A percentile compares a stretch with the other conserved stretches of the same genome.
phyloP scores from a whole-genome alignment of 1,140 invertebrate species.

The Ladona fulva region DNA sequence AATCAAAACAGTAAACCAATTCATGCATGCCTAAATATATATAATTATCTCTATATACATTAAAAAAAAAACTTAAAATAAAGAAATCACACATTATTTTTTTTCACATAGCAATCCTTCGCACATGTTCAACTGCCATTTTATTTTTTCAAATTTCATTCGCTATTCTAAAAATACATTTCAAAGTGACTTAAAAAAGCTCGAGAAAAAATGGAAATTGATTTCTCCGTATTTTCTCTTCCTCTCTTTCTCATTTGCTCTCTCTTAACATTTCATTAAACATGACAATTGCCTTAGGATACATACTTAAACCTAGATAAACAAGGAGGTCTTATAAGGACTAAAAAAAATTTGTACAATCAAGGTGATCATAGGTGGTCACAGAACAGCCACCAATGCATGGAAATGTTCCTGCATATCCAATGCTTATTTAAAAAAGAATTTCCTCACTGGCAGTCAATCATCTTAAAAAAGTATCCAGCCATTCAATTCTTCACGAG shows the following conservation, averaged over 20 bases:
- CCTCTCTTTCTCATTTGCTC: no score
- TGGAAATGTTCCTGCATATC: conserved; percentile 5
- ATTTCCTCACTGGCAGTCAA: background rate
- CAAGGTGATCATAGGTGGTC: conserved; percentile 3
- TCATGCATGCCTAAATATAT: background rate
- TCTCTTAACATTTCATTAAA: background rate
- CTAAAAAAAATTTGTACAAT: background rate
- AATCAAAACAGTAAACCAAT: background rate
- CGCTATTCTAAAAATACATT: background rate
- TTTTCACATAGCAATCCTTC: background rate
- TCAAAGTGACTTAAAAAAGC: background rate
- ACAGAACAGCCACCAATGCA: background rate
- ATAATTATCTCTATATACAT: background rate
- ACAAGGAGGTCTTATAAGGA: background rate
- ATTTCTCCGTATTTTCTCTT: background rate
- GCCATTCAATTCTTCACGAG: background rate
- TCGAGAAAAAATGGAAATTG: background rate
- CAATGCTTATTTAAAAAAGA: background rate
- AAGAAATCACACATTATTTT: background rate
- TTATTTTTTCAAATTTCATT: background rate
- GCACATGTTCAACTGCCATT: background rate
- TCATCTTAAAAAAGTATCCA: conserved; percentile 2
- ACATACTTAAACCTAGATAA: conserved; percentile 4
- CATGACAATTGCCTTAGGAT: background rate
- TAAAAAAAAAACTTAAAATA: background rate